Conservation (phyloP, 2,888 invertebrate species). For the Kryphioiulus occultus region DNA sequence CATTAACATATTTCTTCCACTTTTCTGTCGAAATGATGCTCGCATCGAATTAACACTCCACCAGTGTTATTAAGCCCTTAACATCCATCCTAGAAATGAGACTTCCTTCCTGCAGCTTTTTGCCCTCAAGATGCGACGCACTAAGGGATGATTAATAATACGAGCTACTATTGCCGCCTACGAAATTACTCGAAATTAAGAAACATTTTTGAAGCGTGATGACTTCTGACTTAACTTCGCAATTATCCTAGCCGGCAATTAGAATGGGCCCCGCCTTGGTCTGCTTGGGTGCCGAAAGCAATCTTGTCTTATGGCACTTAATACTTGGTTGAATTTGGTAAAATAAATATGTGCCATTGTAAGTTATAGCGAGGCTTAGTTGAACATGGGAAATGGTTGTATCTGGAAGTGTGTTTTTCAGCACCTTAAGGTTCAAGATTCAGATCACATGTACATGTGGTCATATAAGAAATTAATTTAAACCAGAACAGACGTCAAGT, state of each 20-base stretch:
- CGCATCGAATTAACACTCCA: not conserved
- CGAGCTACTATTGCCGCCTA: not conserved
- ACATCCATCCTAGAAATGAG: not conserved
- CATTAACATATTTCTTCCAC: constrained; percentile 23
- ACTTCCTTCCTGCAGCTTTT: not conserved
- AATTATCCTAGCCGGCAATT: not conserved
- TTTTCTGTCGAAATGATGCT: not conserved
- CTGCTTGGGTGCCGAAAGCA: too few relatives aligned
- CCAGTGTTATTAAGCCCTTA: not conserved
- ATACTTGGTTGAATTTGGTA: too few relatives aligned
- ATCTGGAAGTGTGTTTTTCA: too few relatives aligned
- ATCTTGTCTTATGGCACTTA: too few relatives aligned
- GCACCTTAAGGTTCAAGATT: too few relatives aligned
- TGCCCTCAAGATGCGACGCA: not conserved
- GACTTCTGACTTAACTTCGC: not conserved
- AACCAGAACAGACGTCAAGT: too few relatives aligned
- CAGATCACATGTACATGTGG: too few relatives aligned
- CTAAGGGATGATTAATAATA: not conserved
- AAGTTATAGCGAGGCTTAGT: too few relatives aligned
- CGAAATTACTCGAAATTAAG: not conserved
- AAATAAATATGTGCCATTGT: too few relatives aligned
- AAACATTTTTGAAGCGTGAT: not conserved
- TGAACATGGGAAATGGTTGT: too few relatives aligned
- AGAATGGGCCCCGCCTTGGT: not conserved
- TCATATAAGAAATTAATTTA: too few relatives aligned